Conservation (phyloP, 2,113 vertebrate genomes). For the Amphiprion percula region DNA sequence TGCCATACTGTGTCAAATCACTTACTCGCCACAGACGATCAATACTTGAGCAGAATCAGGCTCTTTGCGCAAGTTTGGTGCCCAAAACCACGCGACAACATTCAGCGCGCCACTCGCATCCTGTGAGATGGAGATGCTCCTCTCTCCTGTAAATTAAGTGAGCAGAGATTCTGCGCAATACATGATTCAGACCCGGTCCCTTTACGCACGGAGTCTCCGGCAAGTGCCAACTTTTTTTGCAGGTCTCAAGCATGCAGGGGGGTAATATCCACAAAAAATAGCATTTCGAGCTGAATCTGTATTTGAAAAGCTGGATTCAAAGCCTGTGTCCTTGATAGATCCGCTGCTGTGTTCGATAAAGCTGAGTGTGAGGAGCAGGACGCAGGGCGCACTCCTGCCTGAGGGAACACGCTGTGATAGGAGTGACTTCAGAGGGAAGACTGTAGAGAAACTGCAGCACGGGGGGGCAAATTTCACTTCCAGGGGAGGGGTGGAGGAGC, state of each 20-base stretch:
- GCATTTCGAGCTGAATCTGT: not conserved
- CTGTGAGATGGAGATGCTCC: slow-evolving; percentile 51
- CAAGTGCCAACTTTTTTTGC: slow-evolving; percentile 56
- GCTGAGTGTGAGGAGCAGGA: not conserved
- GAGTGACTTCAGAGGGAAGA: slow-evolving; percentile 56
- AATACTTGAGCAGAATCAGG: slow-evolving; percentile 28
- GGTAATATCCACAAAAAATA: not conserved
- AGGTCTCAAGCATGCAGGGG: slow-evolving; percentile 14
- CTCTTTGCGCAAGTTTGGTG: slow-evolving; percentile 67
- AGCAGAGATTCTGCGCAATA: slow-evolving; percentile 71
- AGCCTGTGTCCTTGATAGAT: slow-evolving; percentile 31
- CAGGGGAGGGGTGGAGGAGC: not conserved
- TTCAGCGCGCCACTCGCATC: slow-evolving; percentile 51
- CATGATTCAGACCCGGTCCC: slow-evolving; percentile 33
- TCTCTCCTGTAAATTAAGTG: slow-evolving; percentile 44
- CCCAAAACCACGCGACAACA: slow-evolving; percentile 35
- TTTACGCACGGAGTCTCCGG: slow-evolving; percentile 52
- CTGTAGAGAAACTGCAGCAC: slow-evolving; percentile 55
- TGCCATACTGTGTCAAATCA: slow-evolving; percentile 78
- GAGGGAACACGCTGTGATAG: slow-evolving; percentile 21
- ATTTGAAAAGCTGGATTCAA: slow-evolving; percentile 1
- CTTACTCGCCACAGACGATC: not conserved
- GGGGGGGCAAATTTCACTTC: slow-evolving; percentile 26
- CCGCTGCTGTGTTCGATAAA: slow-evolving; percentile 13
- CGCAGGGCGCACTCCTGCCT: slow-evolving; percentile 35